phyloP scores from a whole-genome alignment of 2,888 invertebrate genomes.

The Plagodis dolabraria region DNA sequence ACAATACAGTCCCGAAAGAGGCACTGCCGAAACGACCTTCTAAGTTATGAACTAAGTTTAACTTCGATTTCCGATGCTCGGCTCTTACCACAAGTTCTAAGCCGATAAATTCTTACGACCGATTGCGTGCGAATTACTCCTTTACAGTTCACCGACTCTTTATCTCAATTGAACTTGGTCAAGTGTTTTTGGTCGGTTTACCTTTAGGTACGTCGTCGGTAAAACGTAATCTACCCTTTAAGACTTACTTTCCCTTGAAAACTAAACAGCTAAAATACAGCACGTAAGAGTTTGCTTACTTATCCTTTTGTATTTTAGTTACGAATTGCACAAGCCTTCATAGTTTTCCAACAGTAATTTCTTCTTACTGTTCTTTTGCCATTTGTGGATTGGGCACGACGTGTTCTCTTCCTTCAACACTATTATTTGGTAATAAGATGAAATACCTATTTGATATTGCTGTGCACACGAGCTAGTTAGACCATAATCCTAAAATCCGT shows the following conservation, averaged over 20 bases:
- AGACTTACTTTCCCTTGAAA: neutral
- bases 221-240: neutral
- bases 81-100: constrained; percentile 58
- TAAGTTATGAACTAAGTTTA: constrained; percentile 50
- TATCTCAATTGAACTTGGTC: constrained; percentile 50
- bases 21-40: constrained; percentile 36
- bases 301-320: too few relatives aligned
- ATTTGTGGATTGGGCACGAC: too few relatives aligned
- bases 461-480: too few relatives aligned
- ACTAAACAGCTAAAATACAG: too few relatives aligned
- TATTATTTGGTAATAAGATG: too few relatives aligned
- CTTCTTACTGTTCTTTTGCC: too few relatives aligned
- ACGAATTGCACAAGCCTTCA: too few relatives aligned
- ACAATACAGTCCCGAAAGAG: constrained; percentile 10
- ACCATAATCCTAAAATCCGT: neutral
- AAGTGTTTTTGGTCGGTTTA: constrained; percentile 35
- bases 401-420: too few relatives aligned
- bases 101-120: constrained; percentile 64
- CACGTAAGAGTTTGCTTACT: too few relatives aligned
- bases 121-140: constrained; percentile 67
- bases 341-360: too few relatives aligned
- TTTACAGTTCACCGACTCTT: constrained; percentile 56
- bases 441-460: too few relatives aligned
- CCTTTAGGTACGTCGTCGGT: constrained; percentile 5
- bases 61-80: constrained; percentile 49